Conservation (phyloP, 2,888 invertebrate species). For the Eucera pruinosa region DNA sequence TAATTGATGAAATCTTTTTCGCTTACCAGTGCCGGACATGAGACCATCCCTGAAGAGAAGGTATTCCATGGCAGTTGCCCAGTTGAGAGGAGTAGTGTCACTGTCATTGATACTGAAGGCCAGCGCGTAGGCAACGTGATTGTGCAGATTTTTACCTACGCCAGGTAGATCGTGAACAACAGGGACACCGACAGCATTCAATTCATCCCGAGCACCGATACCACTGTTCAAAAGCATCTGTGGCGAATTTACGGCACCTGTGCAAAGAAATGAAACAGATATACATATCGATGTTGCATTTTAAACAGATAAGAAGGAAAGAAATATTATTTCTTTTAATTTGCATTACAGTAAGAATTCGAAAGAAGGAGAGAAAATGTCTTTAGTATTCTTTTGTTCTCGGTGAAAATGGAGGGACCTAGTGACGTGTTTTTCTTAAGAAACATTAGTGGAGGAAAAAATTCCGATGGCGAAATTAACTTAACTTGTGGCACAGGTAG, state of each 20-base stretch:
- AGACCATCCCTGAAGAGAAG: constrained; percentile 94
- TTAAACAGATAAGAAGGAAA: not conserved
- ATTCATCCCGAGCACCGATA: constrained; percentile 91
- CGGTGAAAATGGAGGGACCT: no score
- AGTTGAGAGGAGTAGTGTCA: constrained; percentile 93
- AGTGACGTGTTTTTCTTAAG: no score
- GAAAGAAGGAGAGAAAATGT: no score
- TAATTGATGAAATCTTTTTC: not conserved
- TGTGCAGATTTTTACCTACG: constrained; percentile 94
- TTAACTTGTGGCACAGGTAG: no score
- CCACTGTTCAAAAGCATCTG: constrained; percentile 96
- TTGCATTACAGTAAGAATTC: no score
- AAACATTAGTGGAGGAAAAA: no score
- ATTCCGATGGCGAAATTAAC: no score
- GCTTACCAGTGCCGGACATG: constrained; percentile 94
- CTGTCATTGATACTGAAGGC: constrained; percentile 93
- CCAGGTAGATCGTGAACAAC: constrained; percentile 90
- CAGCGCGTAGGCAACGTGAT: constrained; percentile 92
- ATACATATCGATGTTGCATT: not conserved
- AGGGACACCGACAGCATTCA: constrained; percentile 87
- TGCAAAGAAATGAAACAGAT: not conserved
- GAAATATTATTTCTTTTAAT: not conserved
- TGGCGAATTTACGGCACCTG: constrained; percentile 96
- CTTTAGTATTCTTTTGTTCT: no score
- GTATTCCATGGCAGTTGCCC: constrained; percentile 97